A percentile compares a stretch with the other conserved stretches of the same genome.
phyloP scores from a whole-genome alignment of 2,797 vertebrate genomes.

The Propithecus deckenii region DNA sequence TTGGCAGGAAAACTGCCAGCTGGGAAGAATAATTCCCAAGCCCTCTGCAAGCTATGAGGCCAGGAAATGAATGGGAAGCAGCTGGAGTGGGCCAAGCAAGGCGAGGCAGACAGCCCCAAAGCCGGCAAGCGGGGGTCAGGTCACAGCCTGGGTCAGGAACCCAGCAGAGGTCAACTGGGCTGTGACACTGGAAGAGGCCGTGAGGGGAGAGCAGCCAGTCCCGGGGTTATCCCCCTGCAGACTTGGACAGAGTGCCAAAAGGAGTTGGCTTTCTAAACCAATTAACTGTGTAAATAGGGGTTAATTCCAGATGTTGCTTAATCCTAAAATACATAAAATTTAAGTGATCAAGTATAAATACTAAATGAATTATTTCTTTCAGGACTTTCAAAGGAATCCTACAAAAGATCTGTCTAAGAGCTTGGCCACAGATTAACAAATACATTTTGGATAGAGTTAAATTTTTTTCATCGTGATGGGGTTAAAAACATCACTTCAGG shows the following conservation, averaged over 20 bases:
- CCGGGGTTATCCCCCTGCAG: background rate
- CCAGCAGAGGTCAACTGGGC: background rate
- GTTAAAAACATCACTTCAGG: background rate
- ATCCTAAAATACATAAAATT: constrained; percentile 4
- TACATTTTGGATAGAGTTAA: background rate
- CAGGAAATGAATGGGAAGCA: constrained; percentile 66
- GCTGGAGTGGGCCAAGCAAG: constrained; percentile 49
- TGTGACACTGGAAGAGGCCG: background rate
- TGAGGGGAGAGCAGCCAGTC: background rate
- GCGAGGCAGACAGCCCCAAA: background rate
- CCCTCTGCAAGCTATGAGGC: constrained; percentile 6
- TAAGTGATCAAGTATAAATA: constrained; percentile 9
- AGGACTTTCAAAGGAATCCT: constrained; percentile 26
- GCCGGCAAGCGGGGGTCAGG: background rate
- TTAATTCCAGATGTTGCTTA: constrained; percentile 34
- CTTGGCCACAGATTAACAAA: constrained; percentile 40
- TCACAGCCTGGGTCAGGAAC: background rate
- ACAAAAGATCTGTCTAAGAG: background rate
- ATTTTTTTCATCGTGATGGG: background rate
- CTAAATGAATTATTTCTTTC: constrained; percentile 43
- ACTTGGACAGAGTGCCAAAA: background rate
- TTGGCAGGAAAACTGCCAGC: constrained; percentile 36
- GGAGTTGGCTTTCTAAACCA: background rate
- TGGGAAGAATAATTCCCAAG: constrained; percentile 49
- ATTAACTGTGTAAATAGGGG: background rate